Base-by-base conservation (phyloP, 2,113 vertebrate genomes). In the Hylia prasina region DNA sequence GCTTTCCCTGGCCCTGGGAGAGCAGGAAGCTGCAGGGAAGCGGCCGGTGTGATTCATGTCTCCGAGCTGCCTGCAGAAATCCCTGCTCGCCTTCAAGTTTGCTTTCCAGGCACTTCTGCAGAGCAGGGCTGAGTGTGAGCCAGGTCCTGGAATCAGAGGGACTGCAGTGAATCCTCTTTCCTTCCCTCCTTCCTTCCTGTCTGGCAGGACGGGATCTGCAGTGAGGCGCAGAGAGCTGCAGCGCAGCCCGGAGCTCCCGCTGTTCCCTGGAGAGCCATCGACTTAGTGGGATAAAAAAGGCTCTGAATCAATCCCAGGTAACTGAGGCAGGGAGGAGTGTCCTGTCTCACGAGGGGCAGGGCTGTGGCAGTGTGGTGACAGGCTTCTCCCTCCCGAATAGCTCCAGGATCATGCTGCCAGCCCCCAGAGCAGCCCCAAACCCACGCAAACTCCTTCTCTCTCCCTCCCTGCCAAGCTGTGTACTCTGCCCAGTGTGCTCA, bases 81-180 rank as follows among this genome's bases (percentile, higher is more conserved):
- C 93, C 73, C 78, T 17, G 82, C 22, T 58, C 42, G 4, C 33
- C 82, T 88, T 58, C 48, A 12, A 47, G 82, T 82, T 87, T 53
- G 90, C 95, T 95, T 78, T 90, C 63, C 87, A 77, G 86, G 92
- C 92, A 77, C 39, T 93, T 95, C 92, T 93, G 92, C 94, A 71
- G 92, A 71, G 60, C 57, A 22, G 63, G 75, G 78, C 82, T 95
- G 90, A 91, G 18, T 5, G 56, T 0, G 48, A 87, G 89, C 92
- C 95, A 94, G 83, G 51, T 22, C 10, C 13, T 53, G 63, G 19
- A 23, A 22, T 21, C 1, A 0, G 77, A 88, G 78, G 66, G 70
- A 83, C 76, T 96, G 93, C 90, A 68, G 96, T 53, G 63, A 82
- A 93, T 75, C 35, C 54, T 82, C 42, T 54, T 21, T n/a, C 53